Conservation (phyloP, 2,888 invertebrate species). For the Balanococcus diminutus region DNA sequence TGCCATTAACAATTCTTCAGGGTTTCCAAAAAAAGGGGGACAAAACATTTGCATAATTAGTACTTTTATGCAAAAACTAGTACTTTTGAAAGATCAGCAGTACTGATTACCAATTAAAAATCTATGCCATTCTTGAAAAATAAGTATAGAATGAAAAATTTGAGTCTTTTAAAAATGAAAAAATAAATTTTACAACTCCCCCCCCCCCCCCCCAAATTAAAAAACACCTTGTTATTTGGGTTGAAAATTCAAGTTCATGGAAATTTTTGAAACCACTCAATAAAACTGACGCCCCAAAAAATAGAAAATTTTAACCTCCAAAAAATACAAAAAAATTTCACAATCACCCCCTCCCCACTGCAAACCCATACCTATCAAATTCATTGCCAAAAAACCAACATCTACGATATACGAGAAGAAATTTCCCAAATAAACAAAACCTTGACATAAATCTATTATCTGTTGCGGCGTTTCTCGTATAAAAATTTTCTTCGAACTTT, state of each 20-base stretch:
- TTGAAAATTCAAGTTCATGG: neutral
- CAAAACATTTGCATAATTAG: no score
- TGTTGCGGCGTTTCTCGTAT: neutral
- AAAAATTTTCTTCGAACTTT: slow-evolving; percentile 37
- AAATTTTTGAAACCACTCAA: neutral
- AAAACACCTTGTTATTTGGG: no score
- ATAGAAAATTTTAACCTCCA: neutral
- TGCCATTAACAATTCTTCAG: no score
- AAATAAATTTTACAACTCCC: neutral
- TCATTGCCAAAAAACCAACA: neutral
- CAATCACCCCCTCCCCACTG: neutral
- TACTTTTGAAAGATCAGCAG: no score
- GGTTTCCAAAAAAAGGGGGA: no score
- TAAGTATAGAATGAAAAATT: no score
- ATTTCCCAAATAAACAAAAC: slow-evolving; percentile 36
- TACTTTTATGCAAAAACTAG: no score
- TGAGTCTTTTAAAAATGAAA: neutral
- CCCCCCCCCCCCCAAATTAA: neutral
- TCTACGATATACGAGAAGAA: neutral
- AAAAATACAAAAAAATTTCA: neutral
- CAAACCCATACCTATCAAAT: neutral
- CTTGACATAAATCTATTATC: slow-evolving; percentile 32
- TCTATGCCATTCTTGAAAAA: no score
- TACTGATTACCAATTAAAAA: no score
- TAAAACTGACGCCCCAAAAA: neutral